Base-by-base conservation (phyloP, 2,888 invertebrate genomes). In the Drosophila paucipuncta region DNA sequence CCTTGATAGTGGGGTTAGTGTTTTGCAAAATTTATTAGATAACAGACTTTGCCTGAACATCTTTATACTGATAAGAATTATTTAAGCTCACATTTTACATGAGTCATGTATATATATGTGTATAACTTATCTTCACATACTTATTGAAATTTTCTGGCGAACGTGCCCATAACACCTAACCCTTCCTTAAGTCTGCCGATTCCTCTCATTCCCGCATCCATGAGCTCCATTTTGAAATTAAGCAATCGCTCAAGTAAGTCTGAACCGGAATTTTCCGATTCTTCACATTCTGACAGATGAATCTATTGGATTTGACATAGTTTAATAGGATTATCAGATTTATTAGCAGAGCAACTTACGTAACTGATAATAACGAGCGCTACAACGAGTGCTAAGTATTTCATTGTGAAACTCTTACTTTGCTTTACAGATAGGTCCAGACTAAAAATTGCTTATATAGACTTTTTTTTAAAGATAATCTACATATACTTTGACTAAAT, bases 1-100 rank as follows among this genome's bases (percentile, higher is more conserved):
- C n/a, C 18, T 18, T 2, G 16, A 9, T 22, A 7, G 31, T 5
- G 6, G 10, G 2, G 22, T n/a, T 43, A 22, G 31, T 16, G n/a
- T 31, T 58, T 31, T 43, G 6, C 47, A 10, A 58, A 22, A 31
- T 58, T 43, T 31, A 43, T 58, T 58, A 31, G 30, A 30, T 43
- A n/a, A 7, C 41, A 1, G 10, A 18, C 22, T 43, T 41, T n/a
- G 5, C 55, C 43, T 10, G 2, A 31, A 22, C 10, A n/a, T 18
- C 5, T 28, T 52, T 11, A 11, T 11, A 52, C 10, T 50, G 28
- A 30, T 30, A 50, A 5, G 18, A 18, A 43, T 11, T 22, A 11
- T 11, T n/a, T 22, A 6, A n/a, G 5, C n/a, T n/a, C 5, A n/a
- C n/a, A 5, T 41, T 41, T 41, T 41, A 10, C 41, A n/a, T n/a